Evolutionary conservation across 2,113 vertebrate genomes (phyloP), one percentile per base, ranked within the genome.

Genomic region (Peromyscus maniculatus): DNA sequence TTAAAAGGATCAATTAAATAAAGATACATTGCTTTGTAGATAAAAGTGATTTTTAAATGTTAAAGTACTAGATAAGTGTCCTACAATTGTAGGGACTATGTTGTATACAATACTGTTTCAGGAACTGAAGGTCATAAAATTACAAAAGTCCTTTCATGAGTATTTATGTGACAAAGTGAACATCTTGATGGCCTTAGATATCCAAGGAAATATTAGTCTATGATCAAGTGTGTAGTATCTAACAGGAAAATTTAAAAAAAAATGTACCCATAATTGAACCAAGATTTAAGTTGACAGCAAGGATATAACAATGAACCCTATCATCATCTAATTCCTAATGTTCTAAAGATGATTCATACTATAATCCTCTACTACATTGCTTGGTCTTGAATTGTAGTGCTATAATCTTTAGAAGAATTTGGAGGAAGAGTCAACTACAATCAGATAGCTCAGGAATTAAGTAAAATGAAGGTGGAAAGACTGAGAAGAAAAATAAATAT

Each of bases 341-440:
- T 62, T 84, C 62, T 88, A 21, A 87, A 93, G 28, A 9, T 36
- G 5, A n/a, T 10, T 84, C 6, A 79, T 19, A 19, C 13, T 36
- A 87, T 89, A 89, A 31, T 74, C 26, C 36, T 67, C 8, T 52
- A 46, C 24, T 89, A 0, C 3, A 39, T 69, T 86, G 10, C 15
- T 77, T 95, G 77, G 46, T 74, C 28, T 94, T 86, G 31, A 91
- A 33, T 87, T 77, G 49, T 75, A 89, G 52, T 77, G 39, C 57
- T 39, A 82, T 39, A 84, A 69, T 4, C 9, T 75, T 43, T 28
- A 87, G 87, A 89, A 22, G 19, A 13, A 36, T 88, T 92, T 86
- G 36, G 3, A 92, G 26, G n/a, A 4, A 86, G 13, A 75, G 12
- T 82, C 57, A 43, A 87, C 4, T 91, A 55, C 55, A 55, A 55